These are phyloP conservation scores for Leuciscus idus DNA, from an alignment of 2,113 vertebrate species.

Conservation along the genomic window DNA sequence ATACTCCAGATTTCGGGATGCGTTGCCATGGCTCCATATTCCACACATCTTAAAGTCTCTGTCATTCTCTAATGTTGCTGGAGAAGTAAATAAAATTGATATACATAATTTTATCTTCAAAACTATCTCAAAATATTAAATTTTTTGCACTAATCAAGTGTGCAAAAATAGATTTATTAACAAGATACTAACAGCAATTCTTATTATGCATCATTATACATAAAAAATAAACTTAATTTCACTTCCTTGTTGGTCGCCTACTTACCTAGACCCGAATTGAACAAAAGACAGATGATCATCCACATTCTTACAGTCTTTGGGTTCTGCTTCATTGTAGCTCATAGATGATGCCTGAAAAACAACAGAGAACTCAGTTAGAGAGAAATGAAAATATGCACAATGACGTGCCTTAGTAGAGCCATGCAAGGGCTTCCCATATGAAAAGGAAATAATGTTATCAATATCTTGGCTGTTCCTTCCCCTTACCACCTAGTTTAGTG, in stretches of 20 bases:
- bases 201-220: background rate
- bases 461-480: background rate
- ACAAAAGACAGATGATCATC: background rate
- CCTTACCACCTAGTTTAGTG: background rate
- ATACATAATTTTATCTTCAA: background rate
- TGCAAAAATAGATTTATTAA: background rate
- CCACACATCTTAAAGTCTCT: constrained; percentile 67
- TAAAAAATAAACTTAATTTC: background rate
- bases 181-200: background rate
- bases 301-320: background rate
- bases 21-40: constrained; percentile 61
- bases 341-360: constrained; percentile 19
- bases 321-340: constrained; percentile 27
- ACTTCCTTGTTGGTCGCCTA: background rate
- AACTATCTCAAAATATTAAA: too few species aligned
- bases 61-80: constrained; percentile 62
- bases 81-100: background rate
- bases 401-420: background rate
- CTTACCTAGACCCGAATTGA: constrained; percentile 23
- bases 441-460: background rate
- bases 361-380: background rate
- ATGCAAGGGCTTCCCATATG: background rate
- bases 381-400: background rate
- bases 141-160: background rate
- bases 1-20: constrained; percentile 42